Conservation (phyloP, 2,113 vertebrate genomes). For the Cryptotis parvus region DNA sequence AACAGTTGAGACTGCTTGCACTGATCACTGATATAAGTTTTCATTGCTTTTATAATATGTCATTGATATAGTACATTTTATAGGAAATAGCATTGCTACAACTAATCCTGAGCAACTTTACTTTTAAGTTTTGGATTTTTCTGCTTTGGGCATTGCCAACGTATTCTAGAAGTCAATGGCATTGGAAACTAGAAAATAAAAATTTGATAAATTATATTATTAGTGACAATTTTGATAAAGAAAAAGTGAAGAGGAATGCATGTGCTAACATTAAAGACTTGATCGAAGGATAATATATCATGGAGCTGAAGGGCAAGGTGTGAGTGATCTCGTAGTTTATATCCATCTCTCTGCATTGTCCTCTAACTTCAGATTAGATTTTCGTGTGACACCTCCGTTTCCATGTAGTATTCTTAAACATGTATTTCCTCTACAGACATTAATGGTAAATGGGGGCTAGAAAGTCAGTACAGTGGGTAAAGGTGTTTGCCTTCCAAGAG, state of each 20-base stretch:
- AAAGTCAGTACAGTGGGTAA: too few relatives aligned
- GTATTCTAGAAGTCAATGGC: background rate
- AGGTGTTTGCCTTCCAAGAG: too few relatives aligned
- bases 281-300: background rate
- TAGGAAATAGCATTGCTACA: background rate
- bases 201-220: background rate
- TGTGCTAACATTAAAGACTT: background rate
- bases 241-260: background rate
- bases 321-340: accelerated
- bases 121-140: background rate
- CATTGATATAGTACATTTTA: too few relatives aligned
- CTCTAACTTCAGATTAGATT: background rate
- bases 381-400: too few relatives aligned
- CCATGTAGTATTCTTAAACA: too few relatives aligned
- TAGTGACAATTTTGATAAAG: background rate
- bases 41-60: too few relatives aligned
- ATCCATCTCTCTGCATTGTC: background rate
- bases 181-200: background rate
- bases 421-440: too few relatives aligned
- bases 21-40: background rate
- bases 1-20: background rate
- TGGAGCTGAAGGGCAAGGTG: too few relatives aligned
- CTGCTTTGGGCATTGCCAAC: background rate
- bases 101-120: too few relatives aligned
- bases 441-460: too few relatives aligned